Base-by-base conservation (phyloP, 2,888 invertebrate genomes). In the Lepidonotus clava region DNA sequence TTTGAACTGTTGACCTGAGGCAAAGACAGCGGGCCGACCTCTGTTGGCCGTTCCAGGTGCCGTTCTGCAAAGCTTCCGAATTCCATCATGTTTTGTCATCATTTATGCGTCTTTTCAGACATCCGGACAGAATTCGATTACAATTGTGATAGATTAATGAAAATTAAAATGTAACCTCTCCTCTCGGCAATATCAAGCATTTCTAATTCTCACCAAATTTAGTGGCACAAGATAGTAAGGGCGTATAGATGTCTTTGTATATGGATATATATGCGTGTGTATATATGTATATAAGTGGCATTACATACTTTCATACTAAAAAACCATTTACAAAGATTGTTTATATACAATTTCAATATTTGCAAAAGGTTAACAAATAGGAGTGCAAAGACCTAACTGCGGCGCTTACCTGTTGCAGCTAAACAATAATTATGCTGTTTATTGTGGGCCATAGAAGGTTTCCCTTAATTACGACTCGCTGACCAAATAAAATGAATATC, bases 271-370 rank as follows among this genome's bases (percentile, higher is more conserved):
- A 34, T 36, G 36, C 4, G 2, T 8, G 46, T 46, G 24, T n/a
- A n/a, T 71, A 21, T 34, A 34, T 36, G 38, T 71, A 34, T 36
- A 6, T 6, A 6, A 18, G 46, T 46, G 24, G 38, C 38, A 36
- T 71, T 34, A 71, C 6, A 71, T 71, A 38, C 34, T 38, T 14
- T 71, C 71, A 34, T 34, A 71, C 71, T 36, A 71, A 61, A 34
- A 34, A 38, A 34, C 71, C 71, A 34, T 38, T 71, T 36, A 38
- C 38, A 36, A 71, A 2, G 36, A 36, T 34, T 36, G 14, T 36
- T 34, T 71, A 71, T 71, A 21, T 71, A 71, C 71, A 36, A 4
- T 71, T 71, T 34, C 71, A 71, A 21, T 71, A 71, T 6, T 18
- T 21, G 71, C 36, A 18, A 71, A 34, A 38, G 8, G 21, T 38